These are phyloP conservation scores for Nycticryphes semicollaris DNA, from an alignment of 2,113 vertebrate genomes.

Conservation along the genomic window DNA sequence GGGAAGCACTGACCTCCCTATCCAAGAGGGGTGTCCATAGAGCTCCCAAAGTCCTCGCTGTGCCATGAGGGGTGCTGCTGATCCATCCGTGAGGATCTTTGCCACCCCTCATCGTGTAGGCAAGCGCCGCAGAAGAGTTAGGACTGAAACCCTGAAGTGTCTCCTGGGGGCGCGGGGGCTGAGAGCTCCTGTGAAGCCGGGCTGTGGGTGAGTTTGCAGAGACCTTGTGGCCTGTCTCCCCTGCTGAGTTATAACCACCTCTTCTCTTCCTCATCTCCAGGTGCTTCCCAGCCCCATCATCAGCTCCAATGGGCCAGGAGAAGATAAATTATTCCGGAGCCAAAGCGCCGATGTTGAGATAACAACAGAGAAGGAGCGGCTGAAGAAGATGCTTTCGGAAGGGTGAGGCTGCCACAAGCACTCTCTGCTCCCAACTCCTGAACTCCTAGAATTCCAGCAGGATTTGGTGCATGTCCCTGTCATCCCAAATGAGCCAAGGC, in stretches of 20 bases:
- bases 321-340: conserved; percentile 93
- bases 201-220: neutral
- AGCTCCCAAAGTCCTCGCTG: rapidly evolving
- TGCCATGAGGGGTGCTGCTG: neutral
- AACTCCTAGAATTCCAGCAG: neutral
- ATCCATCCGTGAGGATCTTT: rapidly evolving
- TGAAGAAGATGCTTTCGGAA: conserved; percentile 97
- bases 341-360: conserved; percentile 92
- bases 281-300: conserved; percentile 76
- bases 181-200: rapidly evolving
- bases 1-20: rapidly evolving
- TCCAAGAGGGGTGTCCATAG: neutral
- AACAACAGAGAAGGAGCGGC: conserved; percentile 87
- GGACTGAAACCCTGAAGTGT: rapidly evolving
- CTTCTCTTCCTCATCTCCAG: conserved; percentile 31
- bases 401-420: conserved; percentile 72
- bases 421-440: neutral
- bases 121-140: rapidly evolving
- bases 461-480: neutral
- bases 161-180: neutral
- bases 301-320: conserved; percentile 88
- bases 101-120: neutral
- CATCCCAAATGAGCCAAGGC: neutral
- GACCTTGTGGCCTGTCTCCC: neutral
- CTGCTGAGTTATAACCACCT: neutral